phyloP scores from a whole-genome alignment of 92 coral and sea anemone species.

The Desmophyllum pertusum region DNA sequence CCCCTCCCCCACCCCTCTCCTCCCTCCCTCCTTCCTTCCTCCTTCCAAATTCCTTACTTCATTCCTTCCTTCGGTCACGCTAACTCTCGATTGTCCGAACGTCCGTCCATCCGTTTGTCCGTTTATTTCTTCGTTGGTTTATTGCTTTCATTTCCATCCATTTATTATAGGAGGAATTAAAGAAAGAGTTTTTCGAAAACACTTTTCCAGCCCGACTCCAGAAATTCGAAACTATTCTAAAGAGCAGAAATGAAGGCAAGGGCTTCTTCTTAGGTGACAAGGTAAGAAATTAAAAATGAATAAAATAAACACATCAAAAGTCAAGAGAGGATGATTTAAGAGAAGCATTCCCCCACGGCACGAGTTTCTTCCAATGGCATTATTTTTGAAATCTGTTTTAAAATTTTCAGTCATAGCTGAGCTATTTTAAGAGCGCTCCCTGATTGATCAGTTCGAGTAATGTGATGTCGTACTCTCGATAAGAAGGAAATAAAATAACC shows the following conservation, averaged over 20 bases:
- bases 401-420: no score
- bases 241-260: slow-evolving; percentile 1
- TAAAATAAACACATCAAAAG: no score
- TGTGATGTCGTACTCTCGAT: no score
- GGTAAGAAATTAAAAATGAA: neutral
- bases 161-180: neutral
- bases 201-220: neutral
- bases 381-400: no score
- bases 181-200: neutral
- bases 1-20: neutral
- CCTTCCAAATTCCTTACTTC: neutral
- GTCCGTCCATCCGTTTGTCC: neutral
- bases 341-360: no score
- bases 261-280: slow-evolving; percentile 2
- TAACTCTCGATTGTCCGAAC: neutral
- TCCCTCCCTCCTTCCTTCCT: neutral
- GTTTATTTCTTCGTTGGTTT: neutral
- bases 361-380: no score
- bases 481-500: no score
- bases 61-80: neutral
- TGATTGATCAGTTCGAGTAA: no score
- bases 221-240: neutral
- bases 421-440: no score
- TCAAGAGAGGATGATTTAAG: no score
- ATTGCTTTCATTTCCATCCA: neutral